Conservation (phyloP, 2,797 vertebrate genomes). For the Artibeus jamaicensis region DNA sequence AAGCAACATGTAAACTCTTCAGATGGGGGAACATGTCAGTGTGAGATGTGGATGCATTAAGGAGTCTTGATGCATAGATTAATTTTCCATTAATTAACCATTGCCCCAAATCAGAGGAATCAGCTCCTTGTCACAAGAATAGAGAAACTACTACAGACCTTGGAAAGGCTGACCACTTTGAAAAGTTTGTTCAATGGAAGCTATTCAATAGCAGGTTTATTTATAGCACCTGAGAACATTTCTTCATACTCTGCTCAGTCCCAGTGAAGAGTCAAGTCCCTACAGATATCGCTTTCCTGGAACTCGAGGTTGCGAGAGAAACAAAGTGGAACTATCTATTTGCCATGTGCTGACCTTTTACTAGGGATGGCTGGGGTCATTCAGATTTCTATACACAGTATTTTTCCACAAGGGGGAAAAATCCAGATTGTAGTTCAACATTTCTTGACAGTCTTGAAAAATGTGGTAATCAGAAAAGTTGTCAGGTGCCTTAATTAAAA, state of each 20-base stretch:
- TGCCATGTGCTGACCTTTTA: not conserved
- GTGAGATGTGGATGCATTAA: not conserved
- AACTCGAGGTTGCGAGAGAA: not conserved
- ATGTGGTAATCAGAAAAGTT: slow-evolving; percentile 40
- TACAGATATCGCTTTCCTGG: not conserved
- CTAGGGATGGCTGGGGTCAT: not conserved
- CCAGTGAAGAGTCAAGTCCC: not conserved
- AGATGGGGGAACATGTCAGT: not conserved
- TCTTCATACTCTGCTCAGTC: not conserved
- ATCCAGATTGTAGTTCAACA: not conserved
- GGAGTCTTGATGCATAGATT: not conserved
- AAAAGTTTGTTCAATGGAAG: not conserved
- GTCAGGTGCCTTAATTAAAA: slow-evolving; percentile 31
- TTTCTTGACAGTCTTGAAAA: slow-evolving; percentile 40
- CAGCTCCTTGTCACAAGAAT: not conserved
- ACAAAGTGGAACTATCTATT: not conserved
- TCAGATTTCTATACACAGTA: not conserved
- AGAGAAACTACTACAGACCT: not conserved
- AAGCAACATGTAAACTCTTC: not conserved
- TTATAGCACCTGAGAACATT: not conserved
- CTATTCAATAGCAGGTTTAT: not conserved
- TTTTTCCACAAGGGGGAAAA: not conserved
- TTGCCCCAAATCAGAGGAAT: not conserved
- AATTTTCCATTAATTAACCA: not conserved
- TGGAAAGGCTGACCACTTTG: not conserved